Percentiles rank a stretch among this genome's conserved stretches.
These are phyloP conservation scores for Pachypeltis micranthus DNA, from an alignment of 1,140 invertebrate species.

Conservation along the genomic window DNA sequence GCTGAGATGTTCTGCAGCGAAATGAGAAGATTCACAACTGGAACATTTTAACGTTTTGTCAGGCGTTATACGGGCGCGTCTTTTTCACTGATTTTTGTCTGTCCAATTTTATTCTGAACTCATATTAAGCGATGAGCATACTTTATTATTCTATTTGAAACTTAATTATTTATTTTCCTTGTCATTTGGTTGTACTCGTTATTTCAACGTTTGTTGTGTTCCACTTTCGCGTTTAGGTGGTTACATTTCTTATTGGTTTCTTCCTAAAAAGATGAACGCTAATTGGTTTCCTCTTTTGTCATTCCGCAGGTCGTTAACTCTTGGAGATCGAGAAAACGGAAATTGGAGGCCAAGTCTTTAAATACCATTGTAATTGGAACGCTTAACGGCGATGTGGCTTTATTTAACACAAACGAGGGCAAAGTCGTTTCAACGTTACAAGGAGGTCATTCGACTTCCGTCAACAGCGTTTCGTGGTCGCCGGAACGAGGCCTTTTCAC, in stretches of 20 bases:
- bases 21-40: too few species aligned
- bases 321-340: slow-evolving; percentile 18
- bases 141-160: too few species aligned
- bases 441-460: slow-evolving; percentile 10
- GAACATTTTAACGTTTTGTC: too few species aligned
- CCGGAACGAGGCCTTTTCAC: slow-evolving; percentile 14
- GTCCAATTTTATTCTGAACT: too few species aligned
- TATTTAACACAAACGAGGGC: slow-evolving; percentile 17
- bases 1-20: too few species aligned
- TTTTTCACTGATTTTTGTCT: too few species aligned
- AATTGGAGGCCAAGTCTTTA: background rate
- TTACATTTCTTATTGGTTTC: too few species aligned
- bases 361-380: slow-evolving; percentile 16
- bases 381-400: slow-evolving; percentile 12
- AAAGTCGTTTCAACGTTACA: slow-evolving; percentile 15
- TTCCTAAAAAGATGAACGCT: too few species aligned
- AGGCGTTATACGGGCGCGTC: too few species aligned
- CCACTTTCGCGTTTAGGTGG: background rate
- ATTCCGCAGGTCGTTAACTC: background rate
- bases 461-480: slow-evolving; percentile 12
- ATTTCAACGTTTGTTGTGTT: background rate
- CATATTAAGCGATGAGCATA: too few species aligned
- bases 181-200: background rate
- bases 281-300: too few species aligned
- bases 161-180: too few species aligned